Conservation (phyloP, 2,888 invertebrate genomes). For the Sisyra terminalis region DNA sequence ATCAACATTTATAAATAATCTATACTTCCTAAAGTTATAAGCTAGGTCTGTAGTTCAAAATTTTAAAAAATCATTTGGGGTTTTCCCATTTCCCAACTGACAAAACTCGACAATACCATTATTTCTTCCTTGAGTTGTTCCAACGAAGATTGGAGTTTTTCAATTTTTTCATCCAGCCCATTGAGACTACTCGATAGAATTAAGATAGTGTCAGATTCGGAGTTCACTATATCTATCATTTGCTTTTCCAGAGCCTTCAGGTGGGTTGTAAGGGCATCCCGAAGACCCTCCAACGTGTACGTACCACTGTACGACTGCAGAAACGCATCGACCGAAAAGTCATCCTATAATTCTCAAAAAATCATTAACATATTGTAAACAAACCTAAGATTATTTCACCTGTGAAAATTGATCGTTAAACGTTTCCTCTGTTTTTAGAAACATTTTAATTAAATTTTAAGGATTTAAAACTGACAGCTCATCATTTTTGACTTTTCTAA, state of each 20-base stretch:
- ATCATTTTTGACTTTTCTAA: too few relatives aligned
- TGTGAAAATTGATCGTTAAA: conserved; percentile 1
- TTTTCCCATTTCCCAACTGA: too few relatives aligned
- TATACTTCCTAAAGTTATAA: too few relatives aligned
- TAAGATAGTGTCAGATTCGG: conserved; percentile 96
- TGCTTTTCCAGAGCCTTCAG: conserved; percentile 79
- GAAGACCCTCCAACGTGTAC: conserved; percentile 63
- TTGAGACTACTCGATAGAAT: conserved; percentile 90
- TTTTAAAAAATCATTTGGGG: too few relatives aligned
- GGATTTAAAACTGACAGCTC: too few relatives aligned
- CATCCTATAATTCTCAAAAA: conserved; percentile 39
- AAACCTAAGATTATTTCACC: background rate
- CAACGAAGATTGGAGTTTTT: conserved; percentile 62
- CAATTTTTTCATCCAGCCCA: conserved; percentile 76
- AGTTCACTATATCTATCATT: conserved; percentile 94
- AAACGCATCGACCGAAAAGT: conserved; percentile 88
- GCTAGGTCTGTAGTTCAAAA: too few relatives aligned
- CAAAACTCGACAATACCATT: too few relatives aligned
- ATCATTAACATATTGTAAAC: background rate
- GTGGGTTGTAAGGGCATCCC: conserved; percentile 81
- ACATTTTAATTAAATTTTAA: background rate
- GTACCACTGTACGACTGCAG: conserved; percentile 58
- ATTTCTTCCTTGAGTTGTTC: conserved; percentile 72
- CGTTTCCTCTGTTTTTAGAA: background rate
- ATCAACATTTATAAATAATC: too few relatives aligned